Evolutionary conservation across 1,140 invertebrate species (phyloP).

Genomic region (Tachypleus tridentatus): DNA sequence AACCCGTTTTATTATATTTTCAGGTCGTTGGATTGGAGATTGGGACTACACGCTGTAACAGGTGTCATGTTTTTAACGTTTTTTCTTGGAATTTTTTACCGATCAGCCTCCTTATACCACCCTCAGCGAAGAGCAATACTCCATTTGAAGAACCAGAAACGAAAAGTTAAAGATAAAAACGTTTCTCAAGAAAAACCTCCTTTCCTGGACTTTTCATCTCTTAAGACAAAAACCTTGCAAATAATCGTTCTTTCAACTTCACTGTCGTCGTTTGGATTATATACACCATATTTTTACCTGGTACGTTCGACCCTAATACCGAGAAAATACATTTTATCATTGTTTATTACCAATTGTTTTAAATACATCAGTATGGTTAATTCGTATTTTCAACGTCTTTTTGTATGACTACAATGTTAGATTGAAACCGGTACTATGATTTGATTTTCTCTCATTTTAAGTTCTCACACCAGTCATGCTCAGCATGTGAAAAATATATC

Average conservation of each 20-base stretch:
- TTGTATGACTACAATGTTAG: too few relatives aligned
- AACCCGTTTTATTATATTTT: conserved; percentile 20
- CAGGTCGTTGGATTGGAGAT: conserved; percentile 67
- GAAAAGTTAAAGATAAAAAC: conserved; percentile 43
- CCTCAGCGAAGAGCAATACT: conserved; percentile 75
- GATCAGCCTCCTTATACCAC: conserved; percentile 78
- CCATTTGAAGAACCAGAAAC: conserved; percentile 82
- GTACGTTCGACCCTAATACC: conserved; percentile 34
- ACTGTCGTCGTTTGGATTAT: conserved; percentile 65
- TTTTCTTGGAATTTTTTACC: conserved; percentile 72
- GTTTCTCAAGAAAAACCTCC: conserved; percentile 55
- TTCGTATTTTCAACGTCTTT: too few relatives aligned
- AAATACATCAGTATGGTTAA: too few relatives aligned
- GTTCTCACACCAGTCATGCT: too few relatives aligned
- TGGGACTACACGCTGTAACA: conserved; percentile 75
- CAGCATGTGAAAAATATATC: too few relatives aligned
- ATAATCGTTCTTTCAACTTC: conserved; percentile 67
- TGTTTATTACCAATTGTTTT: too few relatives aligned
- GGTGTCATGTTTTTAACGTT: conserved; percentile 70
- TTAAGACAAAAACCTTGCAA: conserved; percentile 67
- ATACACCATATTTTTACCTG: conserved; percentile 74
- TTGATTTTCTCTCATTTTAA: too few relatives aligned
- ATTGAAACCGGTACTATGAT: too few relatives aligned
- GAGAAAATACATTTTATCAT: neutral
- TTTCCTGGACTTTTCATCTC: conserved; percentile 72